Conservation (phyloP, 1,140 invertebrate species). For the Macrotrachela quadricornifera region DNA sequence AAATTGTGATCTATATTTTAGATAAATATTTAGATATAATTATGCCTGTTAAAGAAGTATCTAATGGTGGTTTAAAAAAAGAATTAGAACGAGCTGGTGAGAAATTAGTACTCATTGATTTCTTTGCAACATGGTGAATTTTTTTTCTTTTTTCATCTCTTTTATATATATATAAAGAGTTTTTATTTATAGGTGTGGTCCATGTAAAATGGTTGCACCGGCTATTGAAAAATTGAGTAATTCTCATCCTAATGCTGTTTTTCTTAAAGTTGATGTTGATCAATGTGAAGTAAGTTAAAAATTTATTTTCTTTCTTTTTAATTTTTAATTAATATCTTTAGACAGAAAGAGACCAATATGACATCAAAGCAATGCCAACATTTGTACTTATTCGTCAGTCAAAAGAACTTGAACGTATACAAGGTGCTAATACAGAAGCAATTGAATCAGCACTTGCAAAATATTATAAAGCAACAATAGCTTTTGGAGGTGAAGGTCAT, state of each 20-base stretch:
- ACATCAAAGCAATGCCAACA: conserved; percentile 88
- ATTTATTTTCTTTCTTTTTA: not conserved
- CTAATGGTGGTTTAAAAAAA: not conserved
- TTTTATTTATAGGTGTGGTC: conserved; percentile 42
- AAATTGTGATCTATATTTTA: too few species aligned
- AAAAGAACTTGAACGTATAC: conserved; percentile 16
- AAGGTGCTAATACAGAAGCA: conserved; percentile 38
- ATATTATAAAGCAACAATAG: too few species aligned
- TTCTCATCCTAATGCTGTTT: conserved; percentile 66
- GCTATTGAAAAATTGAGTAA: conserved; percentile 59
- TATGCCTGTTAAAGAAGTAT: too few species aligned
- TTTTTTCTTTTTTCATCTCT: too few species aligned
- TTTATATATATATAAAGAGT: too few species aligned
- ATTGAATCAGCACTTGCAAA: too few species aligned
- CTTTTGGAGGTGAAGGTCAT: too few species aligned
- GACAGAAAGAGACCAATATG: conserved; percentile 59
- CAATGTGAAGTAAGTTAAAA: conserved; percentile 17
- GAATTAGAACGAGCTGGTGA: conserved; percentile 55
- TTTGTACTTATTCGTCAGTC: conserved; percentile 82
- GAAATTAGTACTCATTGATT: conserved; percentile 79
- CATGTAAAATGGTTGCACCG: conserved; percentile 72
- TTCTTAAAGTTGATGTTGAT: conserved; percentile 73
- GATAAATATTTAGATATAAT: too few species aligned
- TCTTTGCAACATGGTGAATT: conserved; percentile 34
- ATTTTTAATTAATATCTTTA: conserved; percentile 7